Base-by-base conservation (phyloP, 2,888 invertebrate genomes). In the Corbicula japonica region DNA sequence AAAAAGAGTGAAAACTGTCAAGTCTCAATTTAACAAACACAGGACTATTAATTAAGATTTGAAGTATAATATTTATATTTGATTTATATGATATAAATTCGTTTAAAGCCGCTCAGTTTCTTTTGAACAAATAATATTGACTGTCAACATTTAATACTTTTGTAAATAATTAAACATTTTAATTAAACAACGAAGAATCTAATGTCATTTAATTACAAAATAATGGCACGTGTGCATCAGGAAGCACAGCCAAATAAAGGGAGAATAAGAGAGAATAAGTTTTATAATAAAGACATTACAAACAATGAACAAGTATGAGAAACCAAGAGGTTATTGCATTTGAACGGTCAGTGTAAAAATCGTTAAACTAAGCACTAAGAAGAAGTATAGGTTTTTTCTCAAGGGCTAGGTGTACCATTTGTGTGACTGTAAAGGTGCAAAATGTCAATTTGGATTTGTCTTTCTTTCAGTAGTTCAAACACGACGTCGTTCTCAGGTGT, bases 391-490 rank as follows among this genome's bases (percentile, higher is more conserved):
- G n/a, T 3, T 18, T 18, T 4, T 6, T 8, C 6, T 23, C 6
- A 50, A 12, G 21, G 8, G 50, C n/a, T 3, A n/a, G n/a, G n/a
- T n/a, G n/a, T n/a, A n/a, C n/a, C n/a, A n/a, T 50, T 21, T 26
- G n/a, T 50, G 15, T 23, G 26, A 5, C 21, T 21, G 12, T 52
- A 4, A 2, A 52, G 26, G 15, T 52, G 52, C 6, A 58, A 12
- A 21, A 58, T 21, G 23, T 58, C 58, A 35, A 58, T 35, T 21
- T 28, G 34, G n/a, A 58, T 10, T 21, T 58, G 35, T 58, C 58
- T 34, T 6, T 35, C 35, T 15, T 58, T 58, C 2, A 58, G 2
- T 15, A n/a, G 58, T 21, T 1, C 2, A 3, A 30, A 10, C 58
- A 28, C 6, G 21, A 1, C 58, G 23, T 35, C 35, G 1, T 34